Base-by-base conservation (phyloP, 2,797 vertebrate species). In the Lagocephalus sceleratus region DNA sequence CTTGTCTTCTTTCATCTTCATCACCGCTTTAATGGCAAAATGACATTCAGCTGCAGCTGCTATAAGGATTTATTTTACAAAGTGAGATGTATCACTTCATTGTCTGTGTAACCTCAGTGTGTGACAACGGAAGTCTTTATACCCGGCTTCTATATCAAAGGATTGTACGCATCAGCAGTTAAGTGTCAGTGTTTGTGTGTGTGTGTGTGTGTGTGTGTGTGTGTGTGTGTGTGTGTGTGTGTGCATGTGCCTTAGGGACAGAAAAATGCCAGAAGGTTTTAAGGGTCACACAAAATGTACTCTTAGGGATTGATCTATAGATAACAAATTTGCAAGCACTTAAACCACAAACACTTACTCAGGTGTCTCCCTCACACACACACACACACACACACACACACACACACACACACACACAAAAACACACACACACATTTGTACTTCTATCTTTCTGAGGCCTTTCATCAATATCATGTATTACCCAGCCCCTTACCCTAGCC, bases 61-160 rank as follows among this genome's bases (percentile, higher is more conserved):
- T 4, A 23, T 23, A 12, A 26, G n/a, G 12, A 19, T 17, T 17
- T 23, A 2, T 10, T 47, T 12, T 32, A 21, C 15, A 42, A 14
- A 47, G 42, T 14, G n/a, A 45, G 4, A 17, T 14, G 2, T 11
- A 20, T 38, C 25, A 39, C 47, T 14, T 17, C 25, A 38, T 2
- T 55, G 47, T 46, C 14, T 42, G 46, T 51, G 16, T 51, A 20
- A 46, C 48, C 41, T 51, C 19, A 35, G 65, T 38, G 35, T 47
- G 60, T 49, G 63, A 70, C 54, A 60, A 46, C 65, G 72, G 55
- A 73, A 70, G 60, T 66, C 62, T 63, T 73, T 42, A 44, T 22
- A 26, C 35, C 20, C 51, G 66, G 72, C 71, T 82, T 75, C 47
- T 5, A 76, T 81, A 76, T 78, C 81, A 79, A 82, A 77, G 66